Percentiles rank a stretch among this genome's conserved stretches.
These are phyloP conservation scores for Chrosomus eos DNA, from an alignment of 2,797 vertebrate species.

Conservation along the genomic window DNA sequence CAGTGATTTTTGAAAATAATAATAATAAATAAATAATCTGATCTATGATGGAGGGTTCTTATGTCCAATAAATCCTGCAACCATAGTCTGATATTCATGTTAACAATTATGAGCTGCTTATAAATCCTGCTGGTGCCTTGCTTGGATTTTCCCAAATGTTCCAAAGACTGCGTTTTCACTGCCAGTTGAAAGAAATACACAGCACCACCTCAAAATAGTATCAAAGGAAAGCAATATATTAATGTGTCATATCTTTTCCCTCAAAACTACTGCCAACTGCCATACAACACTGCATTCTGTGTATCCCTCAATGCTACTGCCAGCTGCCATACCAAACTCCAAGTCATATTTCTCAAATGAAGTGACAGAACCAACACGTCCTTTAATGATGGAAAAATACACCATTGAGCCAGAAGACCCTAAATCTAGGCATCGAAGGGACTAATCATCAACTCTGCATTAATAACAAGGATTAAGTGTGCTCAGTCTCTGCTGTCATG, in stretches of 20 bases:
- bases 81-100: conserved; percentile 23
- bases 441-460: conserved; percentile 35
- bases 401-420: conserved; percentile 35
- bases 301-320: conserved; percentile 36
- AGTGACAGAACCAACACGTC: conserved; percentile 58
- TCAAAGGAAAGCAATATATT: conserved; percentile 25
- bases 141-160: conserved; percentile 25
- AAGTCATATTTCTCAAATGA: conserved; percentile 53
- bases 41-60: not conserved
- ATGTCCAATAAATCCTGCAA: not conserved
- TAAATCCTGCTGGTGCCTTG: conserved; percentile 13
- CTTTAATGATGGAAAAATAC: conserved; percentile 50
- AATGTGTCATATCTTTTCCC: conserved; percentile 27
- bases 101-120: not conserved
- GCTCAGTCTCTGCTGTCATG: conserved; percentile 15
- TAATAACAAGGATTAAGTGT: conserved; percentile 39
- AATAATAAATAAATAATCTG: conserved; percentile 9
- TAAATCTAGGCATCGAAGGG: conserved; percentile 23
- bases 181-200: conserved; percentile 32
- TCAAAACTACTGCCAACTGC: conserved; percentile 32
- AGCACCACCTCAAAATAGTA: conserved; percentile 32
- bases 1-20: not conserved
- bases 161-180: conserved; percentile 11
- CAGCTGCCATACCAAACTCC: conserved; percentile 35
- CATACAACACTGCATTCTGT: conserved; percentile 23